These are phyloP conservation scores for Empidonax traillii DNA, from an alignment of 2,113 vertebrate genomes.

Conservation along the genomic window DNA sequence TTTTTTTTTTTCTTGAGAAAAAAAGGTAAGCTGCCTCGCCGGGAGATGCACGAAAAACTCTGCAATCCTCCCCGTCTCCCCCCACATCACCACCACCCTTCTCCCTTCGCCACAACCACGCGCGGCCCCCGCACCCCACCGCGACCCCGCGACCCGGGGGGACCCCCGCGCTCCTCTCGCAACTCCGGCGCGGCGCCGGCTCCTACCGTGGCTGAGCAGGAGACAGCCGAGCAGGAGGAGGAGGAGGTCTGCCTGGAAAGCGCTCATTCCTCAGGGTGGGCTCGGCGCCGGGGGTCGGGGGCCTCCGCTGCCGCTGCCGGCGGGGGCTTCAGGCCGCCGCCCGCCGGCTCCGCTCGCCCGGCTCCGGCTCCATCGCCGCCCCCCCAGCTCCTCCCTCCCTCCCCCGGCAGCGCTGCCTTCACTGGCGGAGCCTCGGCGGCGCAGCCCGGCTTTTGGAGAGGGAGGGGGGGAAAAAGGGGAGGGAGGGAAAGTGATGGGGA, in stretches of 20 bases:
- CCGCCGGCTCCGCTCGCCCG: conserved; percentile 48
- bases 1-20: not conserved
- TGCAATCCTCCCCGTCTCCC: not conserved
- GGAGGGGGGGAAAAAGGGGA: not conserved
- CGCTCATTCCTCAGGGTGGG: conserved; percentile 71
- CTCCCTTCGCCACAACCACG: not conserved
- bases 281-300: conserved; percentile 1
- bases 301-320: not conserved
- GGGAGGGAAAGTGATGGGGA: not conserved
- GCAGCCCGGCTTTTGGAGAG: not conserved
- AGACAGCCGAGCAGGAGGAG: conserved; percentile 66
- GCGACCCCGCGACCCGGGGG: not conserved
- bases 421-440: not conserved
- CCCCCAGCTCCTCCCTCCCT: conserved; percentile 32
- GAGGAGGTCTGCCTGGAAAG: conserved; percentile 72
- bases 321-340: not conserved
- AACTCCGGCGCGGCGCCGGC: conserved; percentile 1
- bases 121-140: not conserved
- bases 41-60: not conserved
- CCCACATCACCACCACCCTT: not conserved
- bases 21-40: not conserved
- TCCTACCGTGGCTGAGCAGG: conserved; percentile 79
- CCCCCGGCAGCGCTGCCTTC: conserved; percentile 31
- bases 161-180: not conserved
- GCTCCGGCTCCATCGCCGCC: conserved; percentile 47